phyloP scores from a whole-genome alignment of 2,797 vertebrate species.

The Ptychadena robeensis region DNA sequence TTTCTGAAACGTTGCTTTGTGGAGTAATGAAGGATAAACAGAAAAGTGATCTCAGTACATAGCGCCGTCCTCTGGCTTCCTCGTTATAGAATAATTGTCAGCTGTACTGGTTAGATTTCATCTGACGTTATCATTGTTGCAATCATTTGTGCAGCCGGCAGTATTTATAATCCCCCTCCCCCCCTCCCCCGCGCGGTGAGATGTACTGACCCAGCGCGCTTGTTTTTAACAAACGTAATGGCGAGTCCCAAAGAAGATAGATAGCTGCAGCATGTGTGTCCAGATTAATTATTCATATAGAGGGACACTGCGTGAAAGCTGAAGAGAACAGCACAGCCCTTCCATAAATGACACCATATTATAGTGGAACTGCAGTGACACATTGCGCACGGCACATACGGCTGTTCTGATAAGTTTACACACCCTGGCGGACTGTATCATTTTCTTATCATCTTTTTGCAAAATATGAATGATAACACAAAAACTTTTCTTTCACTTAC shows the following conservation, averaged over 20 bases:
- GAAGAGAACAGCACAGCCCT: background rate
- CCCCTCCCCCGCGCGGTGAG: background rate
- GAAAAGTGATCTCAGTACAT: background rate
- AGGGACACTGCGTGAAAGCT: background rate
- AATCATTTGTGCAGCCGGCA: background rate
- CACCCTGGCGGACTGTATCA: no score
- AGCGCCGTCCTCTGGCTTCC: background rate
- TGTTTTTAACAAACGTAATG: background rate
- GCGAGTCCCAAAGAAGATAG: background rate
- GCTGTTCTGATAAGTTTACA: no score
- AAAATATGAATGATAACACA: no score
- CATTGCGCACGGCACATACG: background rate
- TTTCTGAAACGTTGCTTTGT: background rate
- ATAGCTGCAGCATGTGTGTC: background rate
- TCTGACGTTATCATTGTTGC: background rate
- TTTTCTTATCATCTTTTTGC: no score
- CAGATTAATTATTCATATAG: conserved; percentile 2
- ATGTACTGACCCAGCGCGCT: background rate
- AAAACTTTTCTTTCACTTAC: no score
- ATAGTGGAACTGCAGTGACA: background rate
- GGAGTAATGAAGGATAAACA: background rate
- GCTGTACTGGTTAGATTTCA: background rate
- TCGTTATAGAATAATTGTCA: background rate
- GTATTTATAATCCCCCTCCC: background rate
- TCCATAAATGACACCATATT: conserved; percentile 22